Evolutionary conservation across 2,113 vertebrate species (phyloP), one percentile per base, ranked within the genome.

Genomic region (Aptenodytes forsteri): DNA sequence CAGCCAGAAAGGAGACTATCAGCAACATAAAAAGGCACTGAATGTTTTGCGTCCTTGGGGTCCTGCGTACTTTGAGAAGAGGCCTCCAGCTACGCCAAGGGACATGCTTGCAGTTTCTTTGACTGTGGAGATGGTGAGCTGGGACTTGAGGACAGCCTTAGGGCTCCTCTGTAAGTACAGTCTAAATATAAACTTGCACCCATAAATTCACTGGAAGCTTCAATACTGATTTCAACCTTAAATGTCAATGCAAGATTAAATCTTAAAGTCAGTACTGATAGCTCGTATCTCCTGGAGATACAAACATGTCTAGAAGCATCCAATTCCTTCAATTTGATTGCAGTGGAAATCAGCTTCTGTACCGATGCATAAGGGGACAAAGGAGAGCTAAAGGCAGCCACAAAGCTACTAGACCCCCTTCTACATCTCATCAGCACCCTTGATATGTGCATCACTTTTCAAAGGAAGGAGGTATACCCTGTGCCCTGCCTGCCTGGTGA

Each of bases 161-260:
- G 66, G 96, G 96, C 85, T 97, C 49, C 49, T 91, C 73, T 87
- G 40, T 40, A 80, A 77, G 17, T 38, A 30, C 19, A 86, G 22
- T 54, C 92, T 95, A 97, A 94, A 96, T 86, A 93, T 93, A 97
- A 94, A 90, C 75, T 69, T 73, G 62, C 82, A 95, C 58, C 81
- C 62, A 29, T 66, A 55, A 32, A 71, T 50, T 91, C 38, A n/a
- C 46, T 87, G 38, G 52, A 55, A 82, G 11, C 58, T 72, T 87
- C 87, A 89, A 3, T 6, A 9, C 32, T 11, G 7, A 73, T 72
- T 95, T 87, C 87, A 80, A n/a, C 44, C 61, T 84, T 84, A 81
- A 93, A 90, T 79, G 30, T 69, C 87, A 97, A 18, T 13, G 12
- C 14, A 78, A 87, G 47, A 67, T 70, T 94, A 75, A 87, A 93